These are phyloP conservation scores for Galerucella nymphaeae DNA, from an alignment of 2,888 invertebrate genomes.

Conservation along the genomic window DNA sequence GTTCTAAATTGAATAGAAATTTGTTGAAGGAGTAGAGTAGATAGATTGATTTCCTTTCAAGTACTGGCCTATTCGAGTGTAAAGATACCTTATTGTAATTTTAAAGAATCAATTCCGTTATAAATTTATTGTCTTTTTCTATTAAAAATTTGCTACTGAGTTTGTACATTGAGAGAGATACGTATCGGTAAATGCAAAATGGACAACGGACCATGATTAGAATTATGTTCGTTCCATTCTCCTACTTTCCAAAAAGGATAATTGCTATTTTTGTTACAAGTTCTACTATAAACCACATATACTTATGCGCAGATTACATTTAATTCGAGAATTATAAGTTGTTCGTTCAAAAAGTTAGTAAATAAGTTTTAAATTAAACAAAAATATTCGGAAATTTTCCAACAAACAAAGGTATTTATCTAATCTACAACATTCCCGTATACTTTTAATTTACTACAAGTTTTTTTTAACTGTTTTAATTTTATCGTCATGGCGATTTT, in stretches of 20 bases:
- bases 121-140: conserved; percentile 28
- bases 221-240: conserved; percentile 22
- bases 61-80: conserved; percentile 1
- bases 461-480: too few species aligned
- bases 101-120: conserved; percentile 17
- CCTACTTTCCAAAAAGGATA: conserved; percentile 26
- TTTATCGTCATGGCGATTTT: too few species aligned
- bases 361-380: too few species aligned
- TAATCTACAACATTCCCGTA: too few species aligned
- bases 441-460: too few species aligned
- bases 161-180: conserved; percentile 24
- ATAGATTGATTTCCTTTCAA: not conserved
- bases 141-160: conserved; percentile 18
- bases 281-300: not conserved
- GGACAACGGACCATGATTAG: conserved; percentile 14
- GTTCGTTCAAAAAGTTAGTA: too few species aligned
- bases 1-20: too few species aligned
- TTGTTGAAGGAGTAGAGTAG: not conserved
- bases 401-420: too few species aligned
- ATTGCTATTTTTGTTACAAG: conserved; percentile 9
- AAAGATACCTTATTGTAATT: conserved; percentile 1
- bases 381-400: too few species aligned
- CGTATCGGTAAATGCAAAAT: conserved; percentile 25
- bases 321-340: too few species aligned
- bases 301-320: not conserved